Percentiles rank a stretch among this genome's conserved stretches.
Conservation (phyloP, 1,140 invertebrate genomes). For the Drosophila lowei region DNA sequence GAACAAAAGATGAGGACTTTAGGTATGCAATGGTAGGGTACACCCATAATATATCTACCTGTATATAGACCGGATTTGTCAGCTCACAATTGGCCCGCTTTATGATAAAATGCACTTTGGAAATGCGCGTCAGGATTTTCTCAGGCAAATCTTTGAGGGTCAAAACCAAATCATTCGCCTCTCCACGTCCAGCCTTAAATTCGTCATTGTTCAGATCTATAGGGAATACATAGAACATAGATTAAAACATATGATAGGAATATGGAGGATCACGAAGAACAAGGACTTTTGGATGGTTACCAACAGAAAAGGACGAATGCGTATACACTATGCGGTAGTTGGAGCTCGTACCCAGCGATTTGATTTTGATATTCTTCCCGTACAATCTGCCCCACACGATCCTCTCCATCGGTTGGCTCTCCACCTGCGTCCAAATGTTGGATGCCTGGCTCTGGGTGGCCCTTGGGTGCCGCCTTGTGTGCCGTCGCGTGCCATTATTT, state of each 20-base stretch:
- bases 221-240: no score
- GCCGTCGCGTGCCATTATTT: constrained; percentile 65
- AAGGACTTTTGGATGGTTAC: constrained; percentile 58
- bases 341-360: constrained; percentile 77
- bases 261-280: constrained; percentile 9
- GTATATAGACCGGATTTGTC: constrained; percentile 78
- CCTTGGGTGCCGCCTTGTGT: constrained; percentile 29
- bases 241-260: neutral
- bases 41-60: constrained; percentile 44
- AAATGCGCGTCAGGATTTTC: constrained; percentile 79
- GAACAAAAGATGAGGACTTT: constrained; percentile 24
- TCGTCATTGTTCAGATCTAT: constrained; percentile 75
- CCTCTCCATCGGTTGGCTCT: constrained; percentile 78
- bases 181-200: constrained; percentile 74
- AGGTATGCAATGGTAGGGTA: neutral
- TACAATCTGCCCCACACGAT: constrained; percentile 79
- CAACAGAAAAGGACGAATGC: constrained; percentile 73
- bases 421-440: constrained; percentile 76
- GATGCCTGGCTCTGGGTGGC: constrained; percentile 79
- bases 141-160: constrained; percentile 75
- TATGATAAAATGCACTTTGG: constrained; percentile 78
- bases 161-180: constrained; percentile 71
- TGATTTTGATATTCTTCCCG: constrained; percentile 80
- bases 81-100: constrained; percentile 71
- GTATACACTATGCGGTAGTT: constrained; percentile 76